Conservation (phyloP, 2,113 vertebrate species). For the Indicator indicator region DNA sequence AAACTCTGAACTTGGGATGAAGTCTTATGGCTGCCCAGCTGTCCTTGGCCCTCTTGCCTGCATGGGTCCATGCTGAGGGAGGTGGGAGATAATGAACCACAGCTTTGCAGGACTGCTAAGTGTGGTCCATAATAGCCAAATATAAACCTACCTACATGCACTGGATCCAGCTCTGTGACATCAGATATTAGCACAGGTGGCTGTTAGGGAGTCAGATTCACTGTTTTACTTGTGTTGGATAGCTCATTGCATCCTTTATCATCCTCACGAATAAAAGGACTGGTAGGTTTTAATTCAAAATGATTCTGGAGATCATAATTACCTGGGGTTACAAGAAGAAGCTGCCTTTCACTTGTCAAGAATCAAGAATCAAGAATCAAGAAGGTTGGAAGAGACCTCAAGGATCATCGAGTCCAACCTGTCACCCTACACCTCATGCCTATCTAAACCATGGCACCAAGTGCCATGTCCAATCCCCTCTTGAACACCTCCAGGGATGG, state of each 20-base stretch:
- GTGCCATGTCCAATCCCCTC: too few relatives aligned
- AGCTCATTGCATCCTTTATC: background rate
- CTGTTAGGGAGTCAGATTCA: rapidly evolving
- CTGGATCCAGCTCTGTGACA: background rate
- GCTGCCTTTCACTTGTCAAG: background rate
- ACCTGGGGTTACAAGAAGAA: background rate
- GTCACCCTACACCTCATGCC: too few relatives aligned
- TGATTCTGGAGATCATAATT: background rate
- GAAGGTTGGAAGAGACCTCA: too few relatives aligned
- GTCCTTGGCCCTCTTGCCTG: background rate
- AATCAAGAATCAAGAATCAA: too few relatives aligned
- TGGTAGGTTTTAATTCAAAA: background rate
- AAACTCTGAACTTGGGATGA: background rate
- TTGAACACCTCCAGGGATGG: too few relatives aligned
- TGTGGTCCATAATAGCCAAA: rapidly evolving
- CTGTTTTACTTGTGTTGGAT: background rate
- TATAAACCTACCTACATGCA: rapidly evolving
- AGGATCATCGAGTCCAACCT: too few relatives aligned
- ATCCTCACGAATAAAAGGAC: background rate
- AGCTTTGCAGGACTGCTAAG: background rate
- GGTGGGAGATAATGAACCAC: background rate
- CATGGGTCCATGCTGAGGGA: rapidly evolving
- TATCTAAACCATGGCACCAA: too few relatives aligned
- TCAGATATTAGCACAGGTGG: background rate
- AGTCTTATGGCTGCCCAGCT: background rate